Conservation (phyloP, 2,888 invertebrate genomes). For the Abrostola tripartita region DNA sequence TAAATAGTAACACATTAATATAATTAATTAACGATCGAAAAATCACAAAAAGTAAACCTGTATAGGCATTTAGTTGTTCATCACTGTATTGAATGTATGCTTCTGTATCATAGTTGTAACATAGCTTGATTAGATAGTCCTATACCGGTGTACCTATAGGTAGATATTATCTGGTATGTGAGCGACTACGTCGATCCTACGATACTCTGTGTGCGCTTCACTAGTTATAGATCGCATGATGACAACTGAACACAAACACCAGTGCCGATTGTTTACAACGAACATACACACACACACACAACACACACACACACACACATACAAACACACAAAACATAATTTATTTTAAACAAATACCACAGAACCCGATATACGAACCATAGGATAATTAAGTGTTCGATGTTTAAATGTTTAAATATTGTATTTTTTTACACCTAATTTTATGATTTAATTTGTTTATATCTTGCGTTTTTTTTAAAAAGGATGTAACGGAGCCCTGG, state of each 20-base stretch:
- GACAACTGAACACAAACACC: constrained; percentile 67
- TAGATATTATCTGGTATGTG: constrained; percentile 84
- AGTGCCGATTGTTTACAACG: constrained; percentile 60
- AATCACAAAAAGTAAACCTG: constrained; percentile 27
- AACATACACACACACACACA: constrained; percentile 56
- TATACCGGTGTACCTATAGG: constrained; percentile 51
- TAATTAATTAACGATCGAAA: constrained; percentile 21
- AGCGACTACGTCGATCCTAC: constrained; percentile 78
- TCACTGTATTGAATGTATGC: constrained; percentile 63
- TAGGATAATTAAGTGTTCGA: constrained; percentile 74
- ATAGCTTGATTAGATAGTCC: constrained; percentile 65
- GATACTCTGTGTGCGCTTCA: constrained; percentile 79
- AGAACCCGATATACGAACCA: constrained; percentile 51
- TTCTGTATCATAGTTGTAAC: constrained; percentile 70
- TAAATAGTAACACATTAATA: constrained; percentile 50
- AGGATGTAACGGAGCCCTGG: constrained; percentile 82
- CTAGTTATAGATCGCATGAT: constrained; percentile 79
- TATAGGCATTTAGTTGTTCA: constrained; percentile 44
- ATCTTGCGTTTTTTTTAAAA: constrained; percentile 62
- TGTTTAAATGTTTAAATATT: constrained; percentile 71
- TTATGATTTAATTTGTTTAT: constrained; percentile 62
- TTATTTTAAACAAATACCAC: constrained; percentile 55
- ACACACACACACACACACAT: constrained; percentile 64
- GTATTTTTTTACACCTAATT: constrained; percentile 60
- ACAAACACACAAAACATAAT: constrained; percentile 66